Percentiles rank a stretch among this genome's conserved stretches.
Conservation (phyloP, 2,113 vertebrate genomes). For the Erythrocercus mccallii region DNA sequence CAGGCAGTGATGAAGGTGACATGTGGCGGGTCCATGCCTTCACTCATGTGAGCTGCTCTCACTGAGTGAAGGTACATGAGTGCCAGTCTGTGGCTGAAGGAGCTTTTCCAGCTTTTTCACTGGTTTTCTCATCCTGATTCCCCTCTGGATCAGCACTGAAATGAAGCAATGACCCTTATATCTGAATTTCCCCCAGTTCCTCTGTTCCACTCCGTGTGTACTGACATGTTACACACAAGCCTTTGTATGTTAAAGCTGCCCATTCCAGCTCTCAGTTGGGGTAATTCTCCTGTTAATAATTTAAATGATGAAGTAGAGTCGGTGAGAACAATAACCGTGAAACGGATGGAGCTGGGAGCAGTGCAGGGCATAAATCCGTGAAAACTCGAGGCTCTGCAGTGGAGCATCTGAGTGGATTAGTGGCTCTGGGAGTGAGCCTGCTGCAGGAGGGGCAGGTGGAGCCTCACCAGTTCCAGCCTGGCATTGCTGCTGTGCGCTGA, state of each 20-base stretch:
- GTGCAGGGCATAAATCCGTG: neutral
- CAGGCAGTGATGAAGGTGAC: accelerated
- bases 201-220: neutral
- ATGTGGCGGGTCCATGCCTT: neutral
- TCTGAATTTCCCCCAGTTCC: neutral
- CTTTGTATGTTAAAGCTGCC: neutral
- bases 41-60: too few species aligned
- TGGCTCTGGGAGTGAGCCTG: neutral
- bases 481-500: neutral
- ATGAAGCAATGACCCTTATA: neutral
- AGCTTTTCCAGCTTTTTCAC: neutral
- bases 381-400: neutral
- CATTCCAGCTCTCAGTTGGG: neutral
- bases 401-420: neutral
- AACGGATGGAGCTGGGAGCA: neutral
- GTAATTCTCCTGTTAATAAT: conserved; percentile 66
- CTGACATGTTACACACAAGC: neutral
- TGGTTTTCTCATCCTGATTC: neutral
- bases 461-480: accelerated
- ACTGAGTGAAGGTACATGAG: accelerated
- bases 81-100: neutral
- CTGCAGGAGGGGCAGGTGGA: neutral
- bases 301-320: conserved; percentile 33
- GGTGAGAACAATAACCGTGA: conserved; percentile 17
- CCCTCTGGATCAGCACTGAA: neutral